phyloP scores from a whole-genome alignment of 2,888 invertebrate genomes.

The Didymodactylos carnosus region DNA sequence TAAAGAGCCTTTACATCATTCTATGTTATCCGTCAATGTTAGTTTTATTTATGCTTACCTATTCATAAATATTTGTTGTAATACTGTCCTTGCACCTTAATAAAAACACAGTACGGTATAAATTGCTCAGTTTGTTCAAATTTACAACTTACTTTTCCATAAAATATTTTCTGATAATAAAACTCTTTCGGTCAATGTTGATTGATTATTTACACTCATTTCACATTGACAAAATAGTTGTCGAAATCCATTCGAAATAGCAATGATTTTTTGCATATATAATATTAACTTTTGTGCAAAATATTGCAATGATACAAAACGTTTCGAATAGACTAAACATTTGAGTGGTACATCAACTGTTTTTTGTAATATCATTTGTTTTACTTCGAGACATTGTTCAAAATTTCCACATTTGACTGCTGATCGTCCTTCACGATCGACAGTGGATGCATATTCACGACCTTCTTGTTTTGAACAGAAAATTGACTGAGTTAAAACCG shows the following conservation, averaged over 20 bases:
- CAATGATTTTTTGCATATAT: conserved; percentile 59
- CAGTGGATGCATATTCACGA: conserved; percentile 77
- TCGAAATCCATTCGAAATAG: conserved; percentile 43
- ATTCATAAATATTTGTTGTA: conserved; percentile 87
- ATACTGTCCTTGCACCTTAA: conserved; percentile 69
- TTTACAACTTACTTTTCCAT: conserved; percentile 94
- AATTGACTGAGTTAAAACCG: conserved; percentile 63
- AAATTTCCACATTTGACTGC: conserved; percentile 10
- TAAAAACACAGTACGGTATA: too few relatives aligned
- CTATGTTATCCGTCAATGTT: background rate
- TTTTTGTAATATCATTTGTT: background rate
- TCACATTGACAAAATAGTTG: conserved; percentile 50
- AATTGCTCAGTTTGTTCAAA: too few relatives aligned
- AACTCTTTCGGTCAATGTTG: conserved; percentile 36
- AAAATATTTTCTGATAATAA: conserved; percentile 53
- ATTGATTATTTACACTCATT: conserved; percentile 36
- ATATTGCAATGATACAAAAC: conserved; percentile 75
- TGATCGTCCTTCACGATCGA: conserved; percentile 63
- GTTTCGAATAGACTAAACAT: conserved; percentile 68
- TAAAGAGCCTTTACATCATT: too few relatives aligned
- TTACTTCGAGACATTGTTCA: conserved; percentile 1
- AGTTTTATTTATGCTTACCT: conserved; percentile 21
- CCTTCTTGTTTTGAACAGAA: conserved; percentile 73
- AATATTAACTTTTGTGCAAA: conserved; percentile 68
- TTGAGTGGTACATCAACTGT: conserved; percentile 46